Evolutionary conservation across 2,888 invertebrate species (phyloP).

Genomic region (Parnassius smintheus): DNA sequence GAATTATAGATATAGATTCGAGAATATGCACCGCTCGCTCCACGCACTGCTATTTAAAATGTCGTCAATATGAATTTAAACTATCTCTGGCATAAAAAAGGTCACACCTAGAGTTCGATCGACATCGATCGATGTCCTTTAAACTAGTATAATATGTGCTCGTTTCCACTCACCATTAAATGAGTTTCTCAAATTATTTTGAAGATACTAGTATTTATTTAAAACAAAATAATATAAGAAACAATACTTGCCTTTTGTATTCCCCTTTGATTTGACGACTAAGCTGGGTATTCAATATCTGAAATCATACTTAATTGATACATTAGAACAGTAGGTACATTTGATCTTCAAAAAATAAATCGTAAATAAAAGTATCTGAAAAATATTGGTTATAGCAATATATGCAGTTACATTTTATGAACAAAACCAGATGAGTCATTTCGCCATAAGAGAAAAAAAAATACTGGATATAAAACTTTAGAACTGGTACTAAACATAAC

Average conservation of each 20-base stretch:
- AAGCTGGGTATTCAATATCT: constrained; percentile 1
- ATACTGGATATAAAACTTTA: constrained; percentile 14
- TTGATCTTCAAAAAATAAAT: background rate
- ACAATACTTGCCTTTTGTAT: constrained; percentile 5
- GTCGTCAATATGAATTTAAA: too few species aligned
- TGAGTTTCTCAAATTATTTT: background rate
- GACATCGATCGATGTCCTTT: too few species aligned
- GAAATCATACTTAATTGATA: constrained; percentile 17
- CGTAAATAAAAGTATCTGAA: too few species aligned
- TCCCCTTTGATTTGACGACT: background rate
- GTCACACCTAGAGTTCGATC: too few species aligned
- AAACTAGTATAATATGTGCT: too few species aligned
- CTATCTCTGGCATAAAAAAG: too few species aligned
- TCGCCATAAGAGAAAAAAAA: constrained; percentile 6
- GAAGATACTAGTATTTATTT: background rate
- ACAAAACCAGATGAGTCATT: constrained; percentile 15
- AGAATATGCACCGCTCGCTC: too few species aligned
- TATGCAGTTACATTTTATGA: background rate
- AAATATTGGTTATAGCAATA: background rate
- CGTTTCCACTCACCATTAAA: too few species aligned
- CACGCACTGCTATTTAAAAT: too few species aligned
- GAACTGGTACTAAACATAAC: constrained; percentile 11
- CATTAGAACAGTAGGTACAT: background rate
- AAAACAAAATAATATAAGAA: background rate
- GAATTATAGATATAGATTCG: too few species aligned